These are phyloP conservation scores for Sarcophaga carnaria DNA, from an alignment of 2,888 invertebrate species.

Conservation along the genomic window DNA sequence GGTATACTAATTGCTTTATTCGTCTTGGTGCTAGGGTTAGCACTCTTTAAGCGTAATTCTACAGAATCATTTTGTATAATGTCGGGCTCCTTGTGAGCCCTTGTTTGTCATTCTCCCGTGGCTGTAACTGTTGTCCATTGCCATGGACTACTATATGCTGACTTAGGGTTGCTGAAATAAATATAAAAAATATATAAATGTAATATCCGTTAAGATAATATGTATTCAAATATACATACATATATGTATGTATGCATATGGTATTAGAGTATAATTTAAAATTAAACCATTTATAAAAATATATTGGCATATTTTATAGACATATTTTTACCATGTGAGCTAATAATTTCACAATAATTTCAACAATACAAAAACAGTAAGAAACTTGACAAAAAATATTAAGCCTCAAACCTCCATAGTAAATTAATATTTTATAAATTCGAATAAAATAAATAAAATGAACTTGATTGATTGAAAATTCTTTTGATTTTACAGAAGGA, in stretches of 20 bases:
- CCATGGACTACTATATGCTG: slow-evolving; percentile 83
- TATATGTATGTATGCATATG: not conserved
- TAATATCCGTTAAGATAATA: slow-evolving; percentile 4
- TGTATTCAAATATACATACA: slow-evolving; percentile 5
- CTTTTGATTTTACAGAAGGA: not conserved
- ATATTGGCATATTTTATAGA: too few relatives aligned
- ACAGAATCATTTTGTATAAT: slow-evolving; percentile 67
- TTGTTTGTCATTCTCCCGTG: slow-evolving; percentile 84
- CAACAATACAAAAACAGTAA: too few relatives aligned
- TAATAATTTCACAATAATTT: too few relatives aligned
- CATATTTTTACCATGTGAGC: too few relatives aligned
- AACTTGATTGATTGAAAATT: not conserved
- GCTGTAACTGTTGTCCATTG: slow-evolving; percentile 85
- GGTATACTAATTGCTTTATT: slow-evolving; percentile 70
- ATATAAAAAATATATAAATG: slow-evolving; percentile 66
- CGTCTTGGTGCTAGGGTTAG: slow-evolving; percentile 62
- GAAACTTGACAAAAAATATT: too few relatives aligned
- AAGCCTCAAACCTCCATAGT: too few relatives aligned
- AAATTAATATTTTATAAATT: too few relatives aligned
- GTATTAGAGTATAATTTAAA: too few relatives aligned
- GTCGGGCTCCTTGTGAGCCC: slow-evolving; percentile 81
- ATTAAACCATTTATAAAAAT: too few relatives aligned
- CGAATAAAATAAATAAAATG: too few relatives aligned
- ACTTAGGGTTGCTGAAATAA: slow-evolving; percentile 78
- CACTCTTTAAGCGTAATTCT: slow-evolving; percentile 63